A percentile compares a stretch with the other conserved stretches of the same genome.
These are phyloP conservation scores for Hexactinellida sp. DNA, from an alignment of 37 sponge, comb jelly and placozoan species.

Conservation along the genomic window DNA sequence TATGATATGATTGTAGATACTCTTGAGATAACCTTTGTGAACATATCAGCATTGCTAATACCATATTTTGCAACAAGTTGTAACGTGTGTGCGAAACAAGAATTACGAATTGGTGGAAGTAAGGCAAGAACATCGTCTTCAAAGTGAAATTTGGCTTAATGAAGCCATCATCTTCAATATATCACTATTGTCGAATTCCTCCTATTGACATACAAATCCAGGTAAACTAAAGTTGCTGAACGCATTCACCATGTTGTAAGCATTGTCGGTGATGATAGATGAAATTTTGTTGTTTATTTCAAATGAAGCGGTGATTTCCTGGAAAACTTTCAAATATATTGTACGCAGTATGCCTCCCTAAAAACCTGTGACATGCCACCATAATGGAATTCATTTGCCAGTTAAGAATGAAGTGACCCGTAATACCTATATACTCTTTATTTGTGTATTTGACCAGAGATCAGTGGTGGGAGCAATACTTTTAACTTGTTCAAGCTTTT, in stretches of 20 bases:
- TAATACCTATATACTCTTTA: conserved; percentile 20
- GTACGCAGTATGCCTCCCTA: conserved; percentile 2
- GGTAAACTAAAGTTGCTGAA: not conserved
- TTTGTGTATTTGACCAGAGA: conserved; percentile 24
- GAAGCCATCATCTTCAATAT: not conserved
- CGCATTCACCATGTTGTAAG: not conserved
- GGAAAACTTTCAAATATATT: not conserved
- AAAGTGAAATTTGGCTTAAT: not conserved
- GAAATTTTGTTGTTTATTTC: not conserved
- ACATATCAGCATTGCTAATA: conserved; percentile 12
- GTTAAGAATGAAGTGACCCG: conserved; percentile 18
- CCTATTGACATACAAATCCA: not conserved
- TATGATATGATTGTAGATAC: conserved; percentile 20
- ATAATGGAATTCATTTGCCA: conserved; percentile 14
- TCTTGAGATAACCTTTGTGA: conserved; percentile 19
- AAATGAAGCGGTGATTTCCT: conserved; percentile 6
- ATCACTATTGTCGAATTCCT: not conserved
- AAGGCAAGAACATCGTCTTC: not conserved
- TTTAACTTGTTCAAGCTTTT: not conserved
- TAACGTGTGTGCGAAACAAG: conserved; percentile 24
- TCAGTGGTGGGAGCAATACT: conserved; percentile 15
- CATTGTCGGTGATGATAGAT: not conserved
- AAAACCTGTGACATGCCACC: conserved; percentile 16
- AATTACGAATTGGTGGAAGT: not conserved
- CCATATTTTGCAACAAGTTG: conserved; percentile 19